These are phyloP conservation scores for Epinephelus fuscoguttatus DNA, from an alignment of 2,113 vertebrate genomes.

Conservation along the genomic window DNA sequence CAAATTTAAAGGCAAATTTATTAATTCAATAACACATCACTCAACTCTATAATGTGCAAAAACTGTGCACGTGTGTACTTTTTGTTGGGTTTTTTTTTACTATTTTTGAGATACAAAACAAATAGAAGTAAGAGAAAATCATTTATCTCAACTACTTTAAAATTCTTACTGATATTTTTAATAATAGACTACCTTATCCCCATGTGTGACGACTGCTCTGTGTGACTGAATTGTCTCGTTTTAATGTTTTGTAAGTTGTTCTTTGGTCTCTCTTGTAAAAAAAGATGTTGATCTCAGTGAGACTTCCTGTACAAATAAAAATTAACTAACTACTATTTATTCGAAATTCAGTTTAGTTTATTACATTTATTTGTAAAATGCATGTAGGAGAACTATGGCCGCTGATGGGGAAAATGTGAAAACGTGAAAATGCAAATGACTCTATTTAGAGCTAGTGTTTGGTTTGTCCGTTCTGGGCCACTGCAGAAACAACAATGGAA, in stretches of 20 bases:
- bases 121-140: neutral
- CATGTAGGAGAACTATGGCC: too few relatives aligned
- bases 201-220: neutral
- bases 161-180: neutral
- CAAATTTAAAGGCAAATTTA: neutral
- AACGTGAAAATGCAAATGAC: too few relatives aligned
- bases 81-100: neutral
- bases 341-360: neutral
- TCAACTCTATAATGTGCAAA: neutral
- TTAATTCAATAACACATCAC: neutral
- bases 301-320: neutral
- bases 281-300: neutral
- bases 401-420: too few relatives aligned
- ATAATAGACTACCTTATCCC: neutral
- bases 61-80: neutral
- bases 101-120: neutral
- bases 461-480: too few relatives aligned
- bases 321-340: neutral
- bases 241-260: too few relatives aligned
- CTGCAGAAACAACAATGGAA: too few relatives aligned
- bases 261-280: too few relatives aligned
- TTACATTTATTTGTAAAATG: too few relatives aligned
- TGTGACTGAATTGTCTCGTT: too few relatives aligned
- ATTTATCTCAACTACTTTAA: too few relatives aligned
- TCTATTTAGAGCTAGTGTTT: too few relatives aligned